phyloP scores from a whole-genome alignment of 1,140 invertebrate genomes.

The Zaprionus africanus region DNA sequence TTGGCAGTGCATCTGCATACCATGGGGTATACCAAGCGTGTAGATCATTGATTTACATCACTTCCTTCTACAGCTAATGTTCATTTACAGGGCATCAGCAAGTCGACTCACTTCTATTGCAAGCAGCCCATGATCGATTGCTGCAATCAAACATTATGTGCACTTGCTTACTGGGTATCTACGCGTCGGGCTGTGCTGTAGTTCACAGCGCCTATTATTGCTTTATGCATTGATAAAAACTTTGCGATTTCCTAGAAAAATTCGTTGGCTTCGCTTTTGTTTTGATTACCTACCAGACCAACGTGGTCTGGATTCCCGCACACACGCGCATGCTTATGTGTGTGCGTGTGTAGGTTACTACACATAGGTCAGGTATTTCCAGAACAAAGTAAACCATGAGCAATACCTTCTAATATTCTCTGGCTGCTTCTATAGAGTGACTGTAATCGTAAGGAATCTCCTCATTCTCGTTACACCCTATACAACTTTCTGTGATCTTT shows the following conservation, averaged over 20 bases:
- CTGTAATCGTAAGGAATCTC: too few species aligned
- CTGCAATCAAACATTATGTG: neutral
- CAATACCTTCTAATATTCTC: neutral
- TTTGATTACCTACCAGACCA: conserved; percentile 5
- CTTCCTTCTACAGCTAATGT: neutral
- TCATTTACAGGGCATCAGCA: neutral
- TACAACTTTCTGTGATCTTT: too few species aligned
- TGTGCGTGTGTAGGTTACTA: neutral
- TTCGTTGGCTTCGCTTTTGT: conserved; percentile 2
- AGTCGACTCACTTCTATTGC: neutral
- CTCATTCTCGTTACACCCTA: too few species aligned
- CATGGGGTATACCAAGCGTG: neutral
- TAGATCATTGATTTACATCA: too few species aligned
- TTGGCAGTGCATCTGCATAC: too few species aligned
- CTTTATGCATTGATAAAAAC: conserved; percentile 20
- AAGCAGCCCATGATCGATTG: conserved; percentile 1
- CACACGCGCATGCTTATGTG: neutral
- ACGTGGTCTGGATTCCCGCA: neutral
- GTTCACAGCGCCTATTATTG: neutral
- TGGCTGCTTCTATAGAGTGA: too few species aligned
- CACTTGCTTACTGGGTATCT: neutral
- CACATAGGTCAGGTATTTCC: conserved; percentile 23
- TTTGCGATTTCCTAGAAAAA: conserved; percentile 12
- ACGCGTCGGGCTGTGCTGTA: neutral
- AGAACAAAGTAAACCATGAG: neutral